Conservation (phyloP, 2,797 vertebrate genomes). For the Pangasius macronema region DNA sequence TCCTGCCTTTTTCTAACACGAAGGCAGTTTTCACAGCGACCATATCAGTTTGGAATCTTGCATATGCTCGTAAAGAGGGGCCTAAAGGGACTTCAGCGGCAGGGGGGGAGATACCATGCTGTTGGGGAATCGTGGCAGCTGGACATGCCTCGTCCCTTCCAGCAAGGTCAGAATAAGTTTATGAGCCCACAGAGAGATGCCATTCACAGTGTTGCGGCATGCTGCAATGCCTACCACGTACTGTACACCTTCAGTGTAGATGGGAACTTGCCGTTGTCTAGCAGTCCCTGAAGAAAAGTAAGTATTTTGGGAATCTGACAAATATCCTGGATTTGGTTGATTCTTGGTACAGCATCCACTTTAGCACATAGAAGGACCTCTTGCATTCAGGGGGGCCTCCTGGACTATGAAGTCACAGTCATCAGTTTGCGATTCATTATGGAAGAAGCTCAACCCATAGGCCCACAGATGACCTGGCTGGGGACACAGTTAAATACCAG, state of each 20-base stretch:
- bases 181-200: background rate
- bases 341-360: background rate
- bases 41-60: constrained; percentile 4
- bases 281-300: background rate
- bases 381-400: background rate
- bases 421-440: background rate
- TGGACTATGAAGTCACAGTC: background rate
- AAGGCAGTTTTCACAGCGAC: background rate
- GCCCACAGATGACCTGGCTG: background rate
- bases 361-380: background rate
- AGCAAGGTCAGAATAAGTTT: background rate
- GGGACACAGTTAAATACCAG: background rate
- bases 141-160: background rate
- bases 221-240: background rate
- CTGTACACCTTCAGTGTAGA: no score
- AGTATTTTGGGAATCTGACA: background rate
- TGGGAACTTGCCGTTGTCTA: no score
- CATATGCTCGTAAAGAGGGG: background rate
- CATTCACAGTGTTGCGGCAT: background rate
- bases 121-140: background rate
- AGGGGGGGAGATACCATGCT: no score
- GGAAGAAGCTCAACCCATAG: background rate
- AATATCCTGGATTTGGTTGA: background rate
- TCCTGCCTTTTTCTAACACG: background rate
- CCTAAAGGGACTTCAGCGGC: background rate